These are phyloP conservation scores for Nomada fabriciana DNA, from an alignment of 2,888 invertebrate genomes.

Conservation along the genomic window DNA sequence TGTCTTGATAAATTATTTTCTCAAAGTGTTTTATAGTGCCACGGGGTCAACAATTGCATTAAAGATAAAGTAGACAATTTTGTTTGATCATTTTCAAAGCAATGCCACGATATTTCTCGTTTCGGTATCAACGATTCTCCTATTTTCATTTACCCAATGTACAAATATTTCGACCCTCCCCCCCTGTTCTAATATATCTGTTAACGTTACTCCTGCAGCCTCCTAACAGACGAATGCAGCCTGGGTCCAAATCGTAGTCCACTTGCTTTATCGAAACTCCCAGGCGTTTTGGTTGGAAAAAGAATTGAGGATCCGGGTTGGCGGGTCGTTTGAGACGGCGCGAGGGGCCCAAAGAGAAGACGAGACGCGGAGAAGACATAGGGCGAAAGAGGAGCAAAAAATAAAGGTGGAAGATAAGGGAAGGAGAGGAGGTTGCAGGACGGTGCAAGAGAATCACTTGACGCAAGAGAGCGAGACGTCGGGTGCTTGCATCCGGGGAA, in stretches of 20 bases:
- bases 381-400: constrained; percentile 53
- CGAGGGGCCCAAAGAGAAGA: constrained; percentile 49
- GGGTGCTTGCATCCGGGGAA: constrained; percentile 74
- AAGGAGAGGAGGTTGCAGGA: constrained; percentile 60
- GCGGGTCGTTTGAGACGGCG: constrained; percentile 50
- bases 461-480: constrained; percentile 75
- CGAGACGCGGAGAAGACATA: constrained; percentile 39
- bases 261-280: constrained; percentile 15
- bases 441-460: constrained; percentile 78
- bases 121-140: too few species aligned
- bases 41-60: background rate
- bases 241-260: constrained; percentile 2
- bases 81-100: too few species aligned
- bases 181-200: background rate
- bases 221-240: background rate
- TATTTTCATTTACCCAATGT: background rate
- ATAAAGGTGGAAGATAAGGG: constrained; percentile 41
- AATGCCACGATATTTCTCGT: too few species aligned
- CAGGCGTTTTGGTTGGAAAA: constrained; percentile 30
- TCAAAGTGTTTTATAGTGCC: too few species aligned
- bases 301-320: constrained; percentile 58
- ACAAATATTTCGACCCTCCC: background rate
- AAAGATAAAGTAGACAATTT: too few species aligned
- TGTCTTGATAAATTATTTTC: too few species aligned
- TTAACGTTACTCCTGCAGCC: background rate